Evolutionary conservation across 2,113 vertebrate species (phyloP), one percentile per base, ranked within the genome.

Genomic region (Irena cyanogastra): DNA sequence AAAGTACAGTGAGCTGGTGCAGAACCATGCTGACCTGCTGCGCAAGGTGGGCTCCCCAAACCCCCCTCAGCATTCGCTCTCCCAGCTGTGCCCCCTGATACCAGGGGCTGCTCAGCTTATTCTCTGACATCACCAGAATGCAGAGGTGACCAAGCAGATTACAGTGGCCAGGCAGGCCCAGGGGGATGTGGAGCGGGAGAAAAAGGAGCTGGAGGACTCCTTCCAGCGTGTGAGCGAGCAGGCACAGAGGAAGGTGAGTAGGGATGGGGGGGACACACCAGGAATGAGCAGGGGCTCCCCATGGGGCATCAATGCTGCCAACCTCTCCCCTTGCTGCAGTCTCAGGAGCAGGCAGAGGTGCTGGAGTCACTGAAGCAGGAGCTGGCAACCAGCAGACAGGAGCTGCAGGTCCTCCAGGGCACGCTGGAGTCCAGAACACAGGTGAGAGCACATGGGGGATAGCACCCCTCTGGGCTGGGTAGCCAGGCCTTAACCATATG

Each of bases 131-230:
- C 8, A 1, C 45, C 87, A 99, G 99, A 99, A 99, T 0, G 99
- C 99, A 0, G 99, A 99, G 96, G 99, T 99, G 94, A 99, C 99
- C 71, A 99, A 99, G 65, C 99, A 99, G 97, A 98, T 99, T 96
- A 99, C 99, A 0, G 93, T 97, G 79, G 99, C 98, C 33, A 98
- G 98, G 45, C 99, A 98, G 26, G 98, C 98, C 2, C 99, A 99
- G 85, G 99, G 98, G 7, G 99, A 99, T 22, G 97, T 99, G 88
- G 99, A 99, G 39, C 97, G 92, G 17, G 98, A 99, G 87, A 98
- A 98, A 94, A 98, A 98, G 88, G 99, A 99, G 77, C 98, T 99
- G 94, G 98, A 99, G 89, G 99, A 99, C 79, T 98, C 98, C 47
- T 98, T 99, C 94, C 99, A 99, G 93, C 97, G 97, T 1, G 90